phyloP scores from a whole-genome alignment of 2,797 vertebrate species.

The Masticophis lateralis region DNA sequence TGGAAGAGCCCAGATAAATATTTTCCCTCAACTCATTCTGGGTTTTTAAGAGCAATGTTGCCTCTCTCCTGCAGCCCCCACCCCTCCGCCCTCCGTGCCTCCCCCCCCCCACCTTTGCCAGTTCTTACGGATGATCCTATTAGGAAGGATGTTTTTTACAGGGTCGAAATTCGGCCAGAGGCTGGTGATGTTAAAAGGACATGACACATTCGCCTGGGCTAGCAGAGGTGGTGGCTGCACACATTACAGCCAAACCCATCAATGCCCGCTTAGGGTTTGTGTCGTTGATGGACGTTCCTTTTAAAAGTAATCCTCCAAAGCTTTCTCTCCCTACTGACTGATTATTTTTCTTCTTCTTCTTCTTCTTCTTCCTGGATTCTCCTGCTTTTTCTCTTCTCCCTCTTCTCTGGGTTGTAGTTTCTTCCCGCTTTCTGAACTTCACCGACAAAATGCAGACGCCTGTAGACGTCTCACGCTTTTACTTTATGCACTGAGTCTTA shows the following conservation, averaged over 20 bases:
- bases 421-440: background rate
- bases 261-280: slow-evolving; percentile 59
- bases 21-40: slow-evolving; percentile 19
- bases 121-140: slow-evolving; percentile 50
- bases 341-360: slow-evolving; percentile 42
- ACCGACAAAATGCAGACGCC: background rate
- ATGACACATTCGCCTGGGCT: slow-evolving; percentile 86
- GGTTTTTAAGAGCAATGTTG: background rate
- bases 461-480: background rate
- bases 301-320: slow-evolving; percentile 53
- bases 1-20: background rate
- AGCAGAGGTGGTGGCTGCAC: slow-evolving; percentile 85
- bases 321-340: slow-evolving; percentile 59
- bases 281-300: slow-evolving; percentile 37
- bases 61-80: background rate
- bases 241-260: slow-evolving; percentile 84
- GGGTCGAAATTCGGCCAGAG: slow-evolving; percentile 85
- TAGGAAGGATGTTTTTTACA: slow-evolving; percentile 60
- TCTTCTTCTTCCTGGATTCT: slow-evolving; percentile 44
- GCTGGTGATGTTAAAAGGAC: slow-evolving; percentile 94
- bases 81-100: no score
- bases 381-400: slow-evolving; percentile 32
- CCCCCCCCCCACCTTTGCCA: background rate
- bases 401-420: slow-evolving; percentile 12
- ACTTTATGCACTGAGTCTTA: background rate